These are phyloP conservation scores for Oceanodroma tethys DNA, from an alignment of 2,113 vertebrate genomes.

Conservation along the genomic window DNA sequence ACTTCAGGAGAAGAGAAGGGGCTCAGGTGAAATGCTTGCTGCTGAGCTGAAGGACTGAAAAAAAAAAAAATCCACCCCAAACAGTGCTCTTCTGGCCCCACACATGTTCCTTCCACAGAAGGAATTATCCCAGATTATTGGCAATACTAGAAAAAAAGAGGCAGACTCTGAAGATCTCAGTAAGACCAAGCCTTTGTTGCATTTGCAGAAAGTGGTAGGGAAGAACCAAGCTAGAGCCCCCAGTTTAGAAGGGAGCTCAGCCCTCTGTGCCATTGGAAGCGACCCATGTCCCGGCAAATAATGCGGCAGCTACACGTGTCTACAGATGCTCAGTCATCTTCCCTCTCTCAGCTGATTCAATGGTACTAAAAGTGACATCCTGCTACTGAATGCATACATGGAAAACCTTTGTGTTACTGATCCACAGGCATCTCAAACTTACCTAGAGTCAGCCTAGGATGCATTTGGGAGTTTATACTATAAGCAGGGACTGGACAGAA, in stretches of 20 bases:
- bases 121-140: neutral
- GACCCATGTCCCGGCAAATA: accelerated
- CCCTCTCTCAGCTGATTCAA: neutral
- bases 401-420: neutral
- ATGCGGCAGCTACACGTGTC: accelerated
- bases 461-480: neutral
- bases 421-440: neutral
- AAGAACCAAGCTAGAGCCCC: neutral
- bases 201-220: neutral
- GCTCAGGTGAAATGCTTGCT: neutral
- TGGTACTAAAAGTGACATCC: neutral
- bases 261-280: accelerated
- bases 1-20: neutral
- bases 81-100: neutral
- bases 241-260: neutral
- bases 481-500: neutral
- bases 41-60: neutral
- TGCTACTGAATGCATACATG: neutral
- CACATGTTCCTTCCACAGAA: neutral
- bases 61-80: neutral
- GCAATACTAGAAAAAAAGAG: neutral
- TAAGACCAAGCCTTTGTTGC: neutral
- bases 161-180: neutral
- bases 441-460: neutral
- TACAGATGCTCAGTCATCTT: neutral